Base-by-base conservation (phyloP, 2,797 vertebrate species). In the Lutra lutra region DNA sequence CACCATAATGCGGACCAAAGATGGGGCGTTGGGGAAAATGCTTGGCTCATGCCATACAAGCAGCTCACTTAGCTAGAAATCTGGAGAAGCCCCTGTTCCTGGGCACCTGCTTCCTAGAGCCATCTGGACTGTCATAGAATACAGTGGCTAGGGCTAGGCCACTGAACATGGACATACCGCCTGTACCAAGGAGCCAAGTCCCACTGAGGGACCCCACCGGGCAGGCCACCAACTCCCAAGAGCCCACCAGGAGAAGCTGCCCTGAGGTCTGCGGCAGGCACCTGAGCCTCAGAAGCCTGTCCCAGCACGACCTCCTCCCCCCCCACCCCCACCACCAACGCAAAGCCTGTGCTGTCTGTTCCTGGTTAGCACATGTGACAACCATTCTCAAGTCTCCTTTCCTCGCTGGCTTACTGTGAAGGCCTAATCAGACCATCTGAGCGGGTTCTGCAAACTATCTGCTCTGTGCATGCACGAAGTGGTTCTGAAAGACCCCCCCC, bases 311-410 rank as follows among this genome's bases (percentile, higher is more conserved):
- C n/a, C 18, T 7, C 4, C 56, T 25, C 38, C 1, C 1, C n/a
- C 77, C 32, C 25, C 2, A 0, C n/a, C 77, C 32, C 25, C 5
- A 0, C 25, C 60, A 60, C 14, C 32, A 56, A 60, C 1, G 0
- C 51, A 46, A 51, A 46, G 40, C 8, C 14, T 17, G 2, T 40
- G 60, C 40, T 17, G 68, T 80, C 60, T 5, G 6, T 18, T 88
- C 48, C 68, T 11, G 7, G 43, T 62, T 73, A 46, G 4, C n/a
- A 3, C 4, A 5, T 2, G 2, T 5, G 2, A 5, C 25, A 40
- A 68, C 68, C 6, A 8, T 48, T 46, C 48, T 20, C 14, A 48
- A 29, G 51, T 89, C 80, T 56, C 77, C 68, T 32, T 72, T 72
- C 72, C 82, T 35, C 0, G 10, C 7, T 8, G 77, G 60, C 64